phyloP scores from a whole-genome alignment of 1,140 invertebrate genomes.

The Diabrotica virgifera region DNA sequence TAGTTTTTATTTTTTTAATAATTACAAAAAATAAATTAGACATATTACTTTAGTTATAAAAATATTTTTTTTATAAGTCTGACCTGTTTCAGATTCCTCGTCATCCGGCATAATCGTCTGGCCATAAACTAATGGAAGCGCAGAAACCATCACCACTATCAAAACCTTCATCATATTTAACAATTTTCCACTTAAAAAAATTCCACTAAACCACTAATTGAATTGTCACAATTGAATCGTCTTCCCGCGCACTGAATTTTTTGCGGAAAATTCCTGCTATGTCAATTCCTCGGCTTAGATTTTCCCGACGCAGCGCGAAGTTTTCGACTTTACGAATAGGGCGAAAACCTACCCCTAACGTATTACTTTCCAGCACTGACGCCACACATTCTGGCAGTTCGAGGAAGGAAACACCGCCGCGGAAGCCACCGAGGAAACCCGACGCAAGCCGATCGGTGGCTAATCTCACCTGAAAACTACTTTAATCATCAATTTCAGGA shows the following conservation, averaged over 20 bases:
- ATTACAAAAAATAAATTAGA: too few relatives aligned
- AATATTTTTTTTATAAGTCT: not conserved
- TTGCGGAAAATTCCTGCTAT: not conserved
- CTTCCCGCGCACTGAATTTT: not conserved
- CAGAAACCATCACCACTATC: constrained; percentile 10
- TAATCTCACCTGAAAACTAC: constrained; percentile 33
- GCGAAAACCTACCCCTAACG: constrained; percentile 21
- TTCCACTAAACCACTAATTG: not conserved
- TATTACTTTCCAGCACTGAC: constrained; percentile 22
- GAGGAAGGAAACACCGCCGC: constrained; percentile 30
- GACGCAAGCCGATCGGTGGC: constrained; percentile 5
- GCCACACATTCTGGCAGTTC: constrained; percentile 26
- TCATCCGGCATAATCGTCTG: constrained; percentile 26
- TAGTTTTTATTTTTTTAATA: too few relatives aligned
- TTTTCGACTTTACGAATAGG: constrained; percentile 6
- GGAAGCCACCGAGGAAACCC: constrained; percentile 9
- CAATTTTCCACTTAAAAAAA: not conserved
- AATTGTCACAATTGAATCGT: too few relatives aligned
- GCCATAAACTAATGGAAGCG: constrained; percentile 17
- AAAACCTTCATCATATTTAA: not conserved
- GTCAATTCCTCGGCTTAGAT: not conserved
- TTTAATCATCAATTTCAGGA: constrained; percentile 29
- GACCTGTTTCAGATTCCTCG: constrained; percentile 28
- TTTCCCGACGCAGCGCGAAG: constrained; percentile 14
- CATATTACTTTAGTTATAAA: too few relatives aligned